Evolutionary conservation across 35 echinoderm and acorn worm genomes (phyloP).

Genomic region (Stichopus chloronotus): DNA sequence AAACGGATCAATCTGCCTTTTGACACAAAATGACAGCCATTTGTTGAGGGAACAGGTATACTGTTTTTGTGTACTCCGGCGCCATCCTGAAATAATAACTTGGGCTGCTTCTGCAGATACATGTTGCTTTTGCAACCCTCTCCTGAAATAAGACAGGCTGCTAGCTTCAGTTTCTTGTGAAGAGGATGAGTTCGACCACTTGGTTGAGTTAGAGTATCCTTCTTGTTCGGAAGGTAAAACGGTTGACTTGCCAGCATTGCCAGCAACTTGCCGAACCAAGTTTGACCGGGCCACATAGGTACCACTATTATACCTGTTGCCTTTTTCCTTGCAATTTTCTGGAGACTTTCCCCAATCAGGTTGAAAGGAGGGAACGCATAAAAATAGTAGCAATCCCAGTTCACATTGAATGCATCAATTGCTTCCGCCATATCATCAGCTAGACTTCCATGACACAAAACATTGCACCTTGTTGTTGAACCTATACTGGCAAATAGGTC

Average conservation of each 20-base stretch:
- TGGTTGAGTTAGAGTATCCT: neutral
- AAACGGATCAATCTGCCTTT: neutral
- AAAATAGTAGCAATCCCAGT: conserved; percentile 7
- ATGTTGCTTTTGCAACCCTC: neutral
- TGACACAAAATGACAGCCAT: neutral
- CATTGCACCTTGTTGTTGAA: conserved; percentile 28
- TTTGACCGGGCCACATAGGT: conserved; percentile 34
- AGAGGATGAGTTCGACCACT: neutral
- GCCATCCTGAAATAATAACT: no score
- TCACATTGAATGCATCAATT: conserved; percentile 74
- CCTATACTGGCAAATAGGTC: conserved; percentile 60
- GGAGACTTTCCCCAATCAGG: conserved; percentile 38
- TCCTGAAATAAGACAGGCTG: neutral
- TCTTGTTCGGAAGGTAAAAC: neutral
- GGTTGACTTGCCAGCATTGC: conserved; percentile 28
- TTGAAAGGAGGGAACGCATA: conserved; percentile 60
- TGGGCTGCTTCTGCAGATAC: neutral
- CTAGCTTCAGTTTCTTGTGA: conserved; percentile 19
- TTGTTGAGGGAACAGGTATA: conserved; percentile 31
- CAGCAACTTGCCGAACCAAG: conserved; percentile 41
- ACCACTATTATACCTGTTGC: conserved; percentile 39
- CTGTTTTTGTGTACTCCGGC: no score
- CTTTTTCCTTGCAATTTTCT: conserved; percentile 30
- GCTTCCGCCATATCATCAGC: conserved; percentile 61
- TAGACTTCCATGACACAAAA: conserved; percentile 60